These are phyloP conservation scores for Lepidurus packardi DNA, from an alignment of 1,140 invertebrate species.

Conservation along the genomic window DNA sequence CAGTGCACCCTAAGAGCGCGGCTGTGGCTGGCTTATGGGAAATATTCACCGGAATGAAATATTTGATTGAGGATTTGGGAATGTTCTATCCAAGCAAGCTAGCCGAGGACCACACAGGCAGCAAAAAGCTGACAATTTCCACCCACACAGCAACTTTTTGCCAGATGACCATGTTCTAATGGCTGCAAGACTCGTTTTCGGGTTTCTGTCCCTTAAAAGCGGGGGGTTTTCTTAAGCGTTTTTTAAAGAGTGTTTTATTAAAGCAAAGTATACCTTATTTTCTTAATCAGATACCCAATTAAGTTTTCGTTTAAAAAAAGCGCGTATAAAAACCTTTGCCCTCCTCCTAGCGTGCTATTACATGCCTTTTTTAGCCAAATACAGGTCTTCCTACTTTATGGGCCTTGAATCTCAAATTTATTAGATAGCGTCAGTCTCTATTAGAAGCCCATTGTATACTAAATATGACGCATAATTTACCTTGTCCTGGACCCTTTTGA, in stretches of 20 bases:
- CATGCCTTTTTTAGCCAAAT: slow-evolving; percentile 22
- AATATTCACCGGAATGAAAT: not conserved
- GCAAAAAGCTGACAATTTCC: not conserved
- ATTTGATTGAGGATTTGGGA: slow-evolving; percentile 9
- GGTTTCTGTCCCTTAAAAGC: not conserved
- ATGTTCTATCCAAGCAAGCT: not conserved
- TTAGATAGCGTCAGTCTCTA: slow-evolving; percentile 14
- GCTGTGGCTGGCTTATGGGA: slow-evolving; percentile 1
- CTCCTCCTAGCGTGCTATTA: slow-evolving; percentile 18
- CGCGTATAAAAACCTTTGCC: not conserved
- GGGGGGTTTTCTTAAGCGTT: not conserved
- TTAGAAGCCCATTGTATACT: slow-evolving; percentile 22
- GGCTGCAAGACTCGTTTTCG: not conserved
- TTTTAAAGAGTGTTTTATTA: not conserved
- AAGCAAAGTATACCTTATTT: not conserved
- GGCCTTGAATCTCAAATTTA: slow-evolving; percentile 3
- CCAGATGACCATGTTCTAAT: not conserved
- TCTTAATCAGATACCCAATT: slow-evolving; percentile 11
- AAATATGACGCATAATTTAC: slow-evolving; percentile 22
- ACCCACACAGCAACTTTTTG: slow-evolving; percentile 7
- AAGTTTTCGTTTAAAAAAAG: not conserved
- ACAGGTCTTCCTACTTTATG: slow-evolving; percentile 19
- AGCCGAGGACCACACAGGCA: slow-evolving; percentile 12
- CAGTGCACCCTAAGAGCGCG: not conserved
- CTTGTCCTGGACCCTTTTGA: slow-evolving; percentile 12